Percentiles rank a stretch among this genome's conserved stretches.
phyloP scores from a whole-genome alignment of 2,797 vertebrate genomes.

The Pantherophis alleghaniensis region DNA sequence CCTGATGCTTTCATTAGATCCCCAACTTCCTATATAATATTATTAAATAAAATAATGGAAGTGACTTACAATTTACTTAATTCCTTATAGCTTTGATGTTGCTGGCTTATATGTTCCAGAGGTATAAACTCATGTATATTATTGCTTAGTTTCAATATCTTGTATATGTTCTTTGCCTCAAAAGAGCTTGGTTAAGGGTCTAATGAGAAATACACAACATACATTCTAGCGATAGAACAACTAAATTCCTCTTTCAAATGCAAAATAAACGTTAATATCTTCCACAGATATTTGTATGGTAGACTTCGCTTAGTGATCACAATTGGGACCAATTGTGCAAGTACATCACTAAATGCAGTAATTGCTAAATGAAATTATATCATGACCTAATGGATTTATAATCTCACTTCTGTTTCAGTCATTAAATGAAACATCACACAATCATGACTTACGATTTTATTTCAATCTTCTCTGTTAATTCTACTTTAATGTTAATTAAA shows the following conservation, averaged over 20 bases:
- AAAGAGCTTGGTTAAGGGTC: not conserved
- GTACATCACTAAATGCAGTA: no score
- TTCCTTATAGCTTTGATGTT: conserved; percentile 1
- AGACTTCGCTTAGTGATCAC: not conserved
- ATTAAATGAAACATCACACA: not conserved
- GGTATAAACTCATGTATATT: not conserved
- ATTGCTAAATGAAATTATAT: not conserved
- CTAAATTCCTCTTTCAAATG: conserved; percentile 13
- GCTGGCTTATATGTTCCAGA: not conserved
- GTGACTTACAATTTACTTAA: not conserved
- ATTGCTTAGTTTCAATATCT: not conserved
- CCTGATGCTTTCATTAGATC: not conserved
- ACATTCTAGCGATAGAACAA: conserved; percentile 10
- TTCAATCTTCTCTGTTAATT: not conserved
- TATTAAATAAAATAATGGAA: not conserved
- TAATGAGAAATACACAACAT: not conserved
- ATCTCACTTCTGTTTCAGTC: not conserved
- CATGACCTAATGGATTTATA: not conserved
- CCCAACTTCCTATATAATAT: not conserved
- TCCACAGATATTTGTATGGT: not conserved
- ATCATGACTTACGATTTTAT: not conserved
- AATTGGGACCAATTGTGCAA: not conserved
- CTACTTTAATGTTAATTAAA: no score
- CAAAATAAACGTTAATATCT: conserved; percentile 14
- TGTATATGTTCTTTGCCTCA: not conserved